Conservation (phyloP, 2,888 invertebrate species). For the Ctena decussata region DNA sequence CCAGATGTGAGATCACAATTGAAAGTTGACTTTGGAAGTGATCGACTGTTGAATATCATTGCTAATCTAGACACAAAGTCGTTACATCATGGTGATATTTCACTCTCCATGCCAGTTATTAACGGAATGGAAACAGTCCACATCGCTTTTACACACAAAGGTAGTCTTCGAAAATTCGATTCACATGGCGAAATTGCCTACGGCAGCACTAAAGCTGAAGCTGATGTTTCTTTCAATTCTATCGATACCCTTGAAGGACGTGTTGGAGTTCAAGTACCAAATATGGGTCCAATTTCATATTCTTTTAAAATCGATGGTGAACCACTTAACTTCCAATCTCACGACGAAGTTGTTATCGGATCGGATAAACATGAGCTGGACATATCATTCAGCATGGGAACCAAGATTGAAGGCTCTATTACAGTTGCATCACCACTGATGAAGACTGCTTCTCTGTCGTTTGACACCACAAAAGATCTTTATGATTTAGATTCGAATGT, state of each 20-base stretch:
- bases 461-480: background rate
- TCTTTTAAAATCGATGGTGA: constrained; percentile 3
- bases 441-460: background rate
- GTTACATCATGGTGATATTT: background rate
- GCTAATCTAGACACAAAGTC: background rate
- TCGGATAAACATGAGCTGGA: background rate
- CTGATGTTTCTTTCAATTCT: background rate
- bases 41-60: background rate
- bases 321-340: background rate
- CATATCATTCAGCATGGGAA: background rate
- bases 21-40: background rate
- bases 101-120: background rate
- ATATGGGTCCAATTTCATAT: background rate
- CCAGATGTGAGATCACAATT: background rate
- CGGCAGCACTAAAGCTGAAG: background rate
- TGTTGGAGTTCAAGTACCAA: background rate
- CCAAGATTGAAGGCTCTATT: constrained; percentile 48
- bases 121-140: background rate
- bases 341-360: background rate
- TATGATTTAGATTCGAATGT: background rate
- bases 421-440: constrained; percentile 49
- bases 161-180: background rate
- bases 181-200: background rate
- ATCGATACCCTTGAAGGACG: background rate
- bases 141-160: background rate